Evolutionary conservation across 2,888 invertebrate species (phyloP).

Genomic region (Eudemis profundana): DNA sequence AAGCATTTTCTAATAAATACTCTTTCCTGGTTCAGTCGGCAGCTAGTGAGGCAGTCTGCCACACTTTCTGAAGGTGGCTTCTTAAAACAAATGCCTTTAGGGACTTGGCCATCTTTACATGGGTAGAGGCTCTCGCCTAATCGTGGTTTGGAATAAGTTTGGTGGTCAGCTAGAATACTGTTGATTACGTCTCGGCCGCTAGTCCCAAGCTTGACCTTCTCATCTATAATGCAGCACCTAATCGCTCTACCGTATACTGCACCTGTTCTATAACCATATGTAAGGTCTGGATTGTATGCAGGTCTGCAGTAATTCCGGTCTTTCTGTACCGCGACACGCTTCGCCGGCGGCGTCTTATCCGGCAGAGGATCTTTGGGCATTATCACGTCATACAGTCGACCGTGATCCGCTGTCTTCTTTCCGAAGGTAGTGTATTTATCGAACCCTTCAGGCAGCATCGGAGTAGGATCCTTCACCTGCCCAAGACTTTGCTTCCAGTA

Average conservation of each 20-base stretch:
- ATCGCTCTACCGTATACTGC: slow-evolving; percentile 79
- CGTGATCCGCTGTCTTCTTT: slow-evolving; percentile 60
- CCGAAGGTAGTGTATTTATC: slow-evolving; percentile 70
- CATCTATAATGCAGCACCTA: slow-evolving; percentile 73
- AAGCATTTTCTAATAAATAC: slow-evolving; percentile 76
- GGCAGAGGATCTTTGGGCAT: slow-evolving; percentile 69
- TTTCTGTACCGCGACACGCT: slow-evolving; percentile 61
- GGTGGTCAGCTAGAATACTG: slow-evolving; percentile 72
- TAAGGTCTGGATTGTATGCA: slow-evolving; percentile 70
- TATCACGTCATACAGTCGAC: slow-evolving; percentile 69
- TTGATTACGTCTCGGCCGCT: slow-evolving; percentile 65
- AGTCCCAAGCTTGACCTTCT: slow-evolving; percentile 66
- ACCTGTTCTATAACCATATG: slow-evolving; percentile 74
- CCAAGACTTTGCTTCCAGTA: slow-evolving; percentile 73
- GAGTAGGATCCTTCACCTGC: slow-evolving; percentile 61
- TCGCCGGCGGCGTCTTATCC: slow-evolving; percentile 63
- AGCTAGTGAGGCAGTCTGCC: slow-evolving; percentile 72
- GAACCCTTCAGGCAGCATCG: slow-evolving; percentile 74
- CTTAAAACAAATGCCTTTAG: slow-evolving; percentile 79
- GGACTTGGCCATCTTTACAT: slow-evolving; percentile 77
- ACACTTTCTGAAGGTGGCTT: slow-evolving; percentile 72
- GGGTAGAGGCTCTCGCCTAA: slow-evolving; percentile 76
- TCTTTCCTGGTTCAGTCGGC: slow-evolving; percentile 66
- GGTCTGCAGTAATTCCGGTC: slow-evolving; percentile 70
- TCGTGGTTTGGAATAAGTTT: slow-evolving; percentile 62